Conservation (phyloP, 2,888 invertebrate species). For the Pimpla rufipes region DNA sequence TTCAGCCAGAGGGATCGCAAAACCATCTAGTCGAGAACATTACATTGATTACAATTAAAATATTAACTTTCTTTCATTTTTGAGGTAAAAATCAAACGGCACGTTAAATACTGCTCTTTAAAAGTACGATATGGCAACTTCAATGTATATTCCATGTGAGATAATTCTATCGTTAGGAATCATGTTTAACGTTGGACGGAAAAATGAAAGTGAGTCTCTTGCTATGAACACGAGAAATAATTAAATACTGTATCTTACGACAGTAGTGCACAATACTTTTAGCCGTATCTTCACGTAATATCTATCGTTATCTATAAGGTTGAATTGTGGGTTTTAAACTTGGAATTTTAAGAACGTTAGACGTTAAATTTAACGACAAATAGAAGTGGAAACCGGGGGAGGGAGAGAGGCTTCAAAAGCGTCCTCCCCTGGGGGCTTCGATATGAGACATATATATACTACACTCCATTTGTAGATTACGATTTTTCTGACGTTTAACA, state of each 20-base stretch:
- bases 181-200: slow-evolving; percentile 59
- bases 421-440: slow-evolving; percentile 10
- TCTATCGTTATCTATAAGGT: slow-evolving; percentile 41
- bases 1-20: slow-evolving; percentile 3
- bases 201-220: slow-evolving; percentile 61
- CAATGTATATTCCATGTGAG: slow-evolving; percentile 52
- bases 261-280: slow-evolving; percentile 60
- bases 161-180: slow-evolving; percentile 58
- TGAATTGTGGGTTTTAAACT: slow-evolving; percentile 54
- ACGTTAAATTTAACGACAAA: slow-evolving; percentile 56
- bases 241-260: slow-evolving; percentile 41
- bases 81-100: slow-evolving; percentile 40
- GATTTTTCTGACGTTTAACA: slow-evolving; percentile 32
- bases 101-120: slow-evolving; percentile 43
- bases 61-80: background rate
- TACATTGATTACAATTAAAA: slow-evolving; percentile 17
- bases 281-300: slow-evolving; percentile 33
- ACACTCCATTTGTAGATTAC: slow-evolving; percentile 54
- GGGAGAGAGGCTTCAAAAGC: slow-evolving; percentile 26
- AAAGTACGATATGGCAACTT: slow-evolving; percentile 43
- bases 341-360: slow-evolving; percentile 57
- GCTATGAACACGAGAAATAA: slow-evolving; percentile 39
- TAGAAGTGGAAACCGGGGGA: background rate
- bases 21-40: slow-evolving; percentile 9
- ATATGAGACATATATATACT: slow-evolving; percentile 35